phyloP scores from a whole-genome alignment of 2,888 invertebrate genomes.

The Sarcophaga caerulescens region DNA sequence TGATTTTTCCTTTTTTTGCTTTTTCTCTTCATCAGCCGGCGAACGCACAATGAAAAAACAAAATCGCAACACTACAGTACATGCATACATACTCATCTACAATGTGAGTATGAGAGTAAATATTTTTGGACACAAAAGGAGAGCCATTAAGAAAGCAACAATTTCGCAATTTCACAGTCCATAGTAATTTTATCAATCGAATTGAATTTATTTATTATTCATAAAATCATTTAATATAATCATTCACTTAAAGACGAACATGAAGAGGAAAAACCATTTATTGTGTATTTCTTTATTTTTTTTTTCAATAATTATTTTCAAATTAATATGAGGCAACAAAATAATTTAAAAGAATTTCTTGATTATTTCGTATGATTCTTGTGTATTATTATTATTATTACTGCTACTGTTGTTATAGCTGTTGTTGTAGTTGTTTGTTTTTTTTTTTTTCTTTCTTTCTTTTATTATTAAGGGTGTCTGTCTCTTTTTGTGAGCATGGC shows the following conservation, averaged over 20 bases:
- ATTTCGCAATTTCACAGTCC: background rate
- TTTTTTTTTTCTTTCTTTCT: background rate
- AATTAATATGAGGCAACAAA: conserved; percentile 38
- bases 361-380: background rate
- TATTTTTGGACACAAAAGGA: conserved; percentile 2
- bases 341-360: conserved; percentile 19
- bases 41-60: conserved; percentile 8
- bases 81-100: background rate
- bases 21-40: conserved; percentile 26
- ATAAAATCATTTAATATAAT: no score
- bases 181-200: background rate
- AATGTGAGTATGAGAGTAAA: background rate
- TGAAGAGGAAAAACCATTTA: no score
- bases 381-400: background rate
- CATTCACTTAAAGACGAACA: no score
- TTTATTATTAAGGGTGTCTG: conserved; percentile 29
- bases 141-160: background rate
- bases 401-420: conserved; percentile 6
- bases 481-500: background rate
- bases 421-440: conserved; percentile 26
- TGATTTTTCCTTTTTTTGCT: background rate
- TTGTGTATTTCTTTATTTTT: no score
- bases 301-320: conserved; percentile 22
- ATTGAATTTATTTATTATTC: background rate
- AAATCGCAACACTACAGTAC: conserved; percentile 2